Evolutionary conservation across 2,113 vertebrate species (phyloP).

Genomic region (Conger conger): DNA sequence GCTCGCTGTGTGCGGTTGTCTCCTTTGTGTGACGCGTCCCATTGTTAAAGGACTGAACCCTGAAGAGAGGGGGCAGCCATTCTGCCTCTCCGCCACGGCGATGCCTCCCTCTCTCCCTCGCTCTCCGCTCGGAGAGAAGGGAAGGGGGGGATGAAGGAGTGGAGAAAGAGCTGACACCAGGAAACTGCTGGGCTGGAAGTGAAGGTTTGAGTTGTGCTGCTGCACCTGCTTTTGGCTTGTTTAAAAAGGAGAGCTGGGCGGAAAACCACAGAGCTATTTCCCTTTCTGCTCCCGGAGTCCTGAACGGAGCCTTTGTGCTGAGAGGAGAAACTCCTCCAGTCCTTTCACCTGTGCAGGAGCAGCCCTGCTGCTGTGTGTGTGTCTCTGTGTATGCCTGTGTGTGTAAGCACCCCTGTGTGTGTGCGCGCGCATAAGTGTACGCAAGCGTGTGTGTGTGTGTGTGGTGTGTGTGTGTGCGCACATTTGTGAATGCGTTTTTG

Average conservation of each 20-base stretch:
- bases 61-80: conserved; percentile 11
- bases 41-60: conserved; percentile 33
- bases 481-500: too few relatives aligned
- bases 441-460: too few relatives aligned
- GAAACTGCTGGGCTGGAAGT: conserved; percentile 41
- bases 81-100: neutral
- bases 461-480: too few relatives aligned
- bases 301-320: conserved; percentile 48
- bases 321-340: conserved; percentile 20
- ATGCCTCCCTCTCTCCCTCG: neutral
- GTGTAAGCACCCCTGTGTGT: neutral
- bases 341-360: neutral
- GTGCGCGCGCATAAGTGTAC: neutral
- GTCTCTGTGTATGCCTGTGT: neutral
- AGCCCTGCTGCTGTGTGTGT: neutral
- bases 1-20: neutral
- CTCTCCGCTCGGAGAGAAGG: neutral
- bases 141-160: conserved; percentile 15
- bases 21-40: neutral
- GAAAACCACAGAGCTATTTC: conserved; percentile 43
- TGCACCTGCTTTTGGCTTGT: conserved; percentile 51
- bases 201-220: conserved; percentile 34
- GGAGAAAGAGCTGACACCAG: conserved; percentile 44
- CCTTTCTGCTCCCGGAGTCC: conserved; percentile 38
- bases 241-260: conserved; percentile 1